A percentile compares a stretch with the other conserved stretches of the same genome.
phyloP scores from a whole-genome alignment of 2,113 vertebrate genomes.

The Tinamus guttatus region DNA sequence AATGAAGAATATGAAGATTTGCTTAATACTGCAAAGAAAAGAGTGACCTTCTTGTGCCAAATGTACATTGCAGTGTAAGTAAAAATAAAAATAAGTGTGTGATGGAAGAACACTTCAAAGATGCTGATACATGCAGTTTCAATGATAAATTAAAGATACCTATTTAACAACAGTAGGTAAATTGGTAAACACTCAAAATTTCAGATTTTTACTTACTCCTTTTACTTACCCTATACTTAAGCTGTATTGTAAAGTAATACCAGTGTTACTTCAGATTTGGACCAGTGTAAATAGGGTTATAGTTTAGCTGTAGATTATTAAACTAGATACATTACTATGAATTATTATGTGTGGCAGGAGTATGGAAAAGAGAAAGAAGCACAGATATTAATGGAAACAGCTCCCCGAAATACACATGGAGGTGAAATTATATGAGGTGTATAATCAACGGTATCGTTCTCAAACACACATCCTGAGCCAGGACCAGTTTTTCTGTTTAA shows the following conservation, averaged over 20 bases:
- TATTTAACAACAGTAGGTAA: neutral
- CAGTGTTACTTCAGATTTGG: neutral
- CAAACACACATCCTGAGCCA: neutral
- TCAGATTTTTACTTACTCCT: too few relatives aligned
- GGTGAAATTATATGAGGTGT: neutral
- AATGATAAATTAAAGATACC: neutral
- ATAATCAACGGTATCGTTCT: neutral
- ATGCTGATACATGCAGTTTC: neutral
- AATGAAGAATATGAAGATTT: conserved; percentile 10
- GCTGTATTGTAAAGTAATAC: neutral
- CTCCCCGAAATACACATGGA: neutral
- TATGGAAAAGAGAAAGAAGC: neutral
- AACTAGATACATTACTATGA: neutral
- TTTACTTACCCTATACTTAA: neutral
- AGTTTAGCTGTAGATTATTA: neutral
- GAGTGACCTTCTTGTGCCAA: neutral
- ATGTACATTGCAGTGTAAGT: neutral
- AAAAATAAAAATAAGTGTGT: neutral
- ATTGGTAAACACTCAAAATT: neutral
- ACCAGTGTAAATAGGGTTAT: neutral
- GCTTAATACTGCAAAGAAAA: neutral
- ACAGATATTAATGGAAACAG: neutral
- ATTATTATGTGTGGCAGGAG: neutral
- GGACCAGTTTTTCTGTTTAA: accelerated
- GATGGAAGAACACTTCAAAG: neutral